Conservation (phyloP, 1,140 invertebrate genomes). For the Diplogasteroides magnus region DNA sequence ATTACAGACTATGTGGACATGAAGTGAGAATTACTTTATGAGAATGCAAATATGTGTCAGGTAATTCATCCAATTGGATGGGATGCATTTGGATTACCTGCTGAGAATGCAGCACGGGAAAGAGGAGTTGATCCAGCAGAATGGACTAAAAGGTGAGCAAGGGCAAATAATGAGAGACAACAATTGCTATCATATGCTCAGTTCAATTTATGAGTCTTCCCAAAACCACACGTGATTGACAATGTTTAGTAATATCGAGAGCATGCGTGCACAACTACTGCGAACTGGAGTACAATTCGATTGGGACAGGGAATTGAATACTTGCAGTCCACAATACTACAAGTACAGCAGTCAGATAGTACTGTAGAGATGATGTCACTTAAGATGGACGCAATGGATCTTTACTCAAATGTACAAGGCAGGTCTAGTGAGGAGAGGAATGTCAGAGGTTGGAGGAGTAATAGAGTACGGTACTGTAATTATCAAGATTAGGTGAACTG, state of each 20-base stretch:
- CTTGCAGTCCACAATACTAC: slow-evolving; percentile 62
- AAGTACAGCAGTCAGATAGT: slow-evolving; percentile 26
- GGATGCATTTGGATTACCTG: slow-evolving; percentile 98
- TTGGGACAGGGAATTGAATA: slow-evolving; percentile 71
- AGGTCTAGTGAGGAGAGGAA: slow-evolving; percentile 57
- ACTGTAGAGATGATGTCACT: not conserved
- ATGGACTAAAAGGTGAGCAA: slow-evolving; percentile 72
- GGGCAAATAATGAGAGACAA: slow-evolving; percentile 18
- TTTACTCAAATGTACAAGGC: slow-evolving; percentile 82
- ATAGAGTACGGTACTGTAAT: not conserved
- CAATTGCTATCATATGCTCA: slow-evolving; percentile 10
- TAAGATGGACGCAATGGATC: slow-evolving; percentile 83
- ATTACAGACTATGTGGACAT: slow-evolving; percentile 62
- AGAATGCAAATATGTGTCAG: slow-evolving; percentile 40
- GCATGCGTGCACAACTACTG: slow-evolving; percentile 81
- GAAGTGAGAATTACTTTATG: slow-evolving; percentile 15
- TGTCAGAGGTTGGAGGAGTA: slow-evolving; percentile 66
- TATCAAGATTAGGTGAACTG: slow-evolving; percentile 64
- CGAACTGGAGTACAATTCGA: slow-evolving; percentile 81
- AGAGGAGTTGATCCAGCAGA: slow-evolving; percentile 69
- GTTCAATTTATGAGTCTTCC: slow-evolving; percentile 12
- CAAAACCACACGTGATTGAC: too few species aligned
- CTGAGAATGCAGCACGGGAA: slow-evolving; percentile 95
- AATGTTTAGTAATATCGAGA: slow-evolving; percentile 71
- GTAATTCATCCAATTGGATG: slow-evolving; percentile 96